A percentile compares a stretch with the other conserved stretches of the same genome.
Evolutionary conservation across 2,797 vertebrate species (phyloP).

Genomic region (Pelochelys cantorii): DNA sequence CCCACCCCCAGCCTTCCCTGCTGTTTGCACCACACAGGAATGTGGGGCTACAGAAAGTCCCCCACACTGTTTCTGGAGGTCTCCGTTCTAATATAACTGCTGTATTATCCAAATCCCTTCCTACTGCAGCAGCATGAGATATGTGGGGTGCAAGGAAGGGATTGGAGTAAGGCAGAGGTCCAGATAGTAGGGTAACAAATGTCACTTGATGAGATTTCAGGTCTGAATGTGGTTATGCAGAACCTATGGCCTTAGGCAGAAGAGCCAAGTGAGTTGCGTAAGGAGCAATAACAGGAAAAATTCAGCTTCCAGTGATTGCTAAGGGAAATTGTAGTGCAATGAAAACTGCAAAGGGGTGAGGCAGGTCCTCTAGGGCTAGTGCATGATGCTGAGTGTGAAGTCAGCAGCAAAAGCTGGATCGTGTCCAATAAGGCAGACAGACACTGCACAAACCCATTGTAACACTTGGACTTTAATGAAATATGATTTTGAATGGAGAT

Average conservation of each 20-base stretch:
- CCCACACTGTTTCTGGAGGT: neutral
- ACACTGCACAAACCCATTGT: neutral
- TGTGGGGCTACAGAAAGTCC: neutral
- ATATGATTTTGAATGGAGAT: neutral
- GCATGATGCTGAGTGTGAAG: neutral
- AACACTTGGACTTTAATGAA: neutral
- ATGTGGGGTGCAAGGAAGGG: neutral
- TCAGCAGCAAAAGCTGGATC: neutral
- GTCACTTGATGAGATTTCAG: neutral
- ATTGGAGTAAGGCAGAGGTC: neutral
- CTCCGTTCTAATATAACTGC: neutral
- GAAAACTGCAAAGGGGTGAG: neutral
- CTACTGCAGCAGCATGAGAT: neutral
- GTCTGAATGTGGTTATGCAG: neutral
- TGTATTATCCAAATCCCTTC: neutral
- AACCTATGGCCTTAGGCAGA: neutral
- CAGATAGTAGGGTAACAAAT: neutral
- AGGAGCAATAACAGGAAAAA: neutral
- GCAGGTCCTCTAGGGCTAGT: fast-evolving
- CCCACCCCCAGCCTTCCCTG: neutral
- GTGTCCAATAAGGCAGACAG: neutral
- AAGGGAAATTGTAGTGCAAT: neutral
- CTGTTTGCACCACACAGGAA: fast-evolving
- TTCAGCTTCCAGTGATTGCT: neutral
- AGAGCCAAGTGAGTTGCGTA: neutral